Base-by-base conservation (phyloP, 2,113 vertebrate species). In the Pandion haliaetus region DNA sequence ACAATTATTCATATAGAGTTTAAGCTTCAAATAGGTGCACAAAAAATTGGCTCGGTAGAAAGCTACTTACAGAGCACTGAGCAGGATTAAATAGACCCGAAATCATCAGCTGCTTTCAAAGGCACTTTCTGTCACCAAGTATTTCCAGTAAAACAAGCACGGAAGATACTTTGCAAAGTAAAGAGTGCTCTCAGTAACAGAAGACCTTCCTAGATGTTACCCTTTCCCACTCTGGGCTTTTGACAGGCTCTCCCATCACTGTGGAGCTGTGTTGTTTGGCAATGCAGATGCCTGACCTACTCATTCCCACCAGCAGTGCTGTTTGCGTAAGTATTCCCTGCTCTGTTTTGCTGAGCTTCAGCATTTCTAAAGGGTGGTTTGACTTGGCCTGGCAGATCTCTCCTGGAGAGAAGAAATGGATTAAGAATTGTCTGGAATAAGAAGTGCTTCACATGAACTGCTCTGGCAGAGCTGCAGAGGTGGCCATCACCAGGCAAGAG, bases 401-500 rank as follows among this genome's bases (percentile, higher is more conserved):
- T 87, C 15, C 40, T 63, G 57, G 38, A 86, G 38, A 25, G 72
- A 81, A 59, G 21, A 63, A 44, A 59, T 13, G 24, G 38, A 63
- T 81, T 80, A 67, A 59, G 63, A 63, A 77, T 72, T 38, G 7
- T 25, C 71, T 63, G 44, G 28, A 80, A 34, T 86, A 67, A 79
- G 42, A 91, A 63, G 23, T 31, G 21, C 16, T 74, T 69, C 49
- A 25, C 31, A 58, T 36, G 25, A 70, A 42, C 32, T 42, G 16
- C 21, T 69, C 25, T 52, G 72, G 20, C 42, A 57, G 55, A 63
- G 19, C 14, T 28, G n/a, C 20, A 6, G 31, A 72, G 23, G 58
- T 54, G 47, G 38, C 2, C 0, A 47, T 63, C 0, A 1, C 23
- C 17, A 47, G 44, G 49, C 7, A 26, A 23, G 19, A 74, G 26